Conservation (phyloP, 2,888 invertebrate species). For the Patella ulyssiponensis region DNA sequence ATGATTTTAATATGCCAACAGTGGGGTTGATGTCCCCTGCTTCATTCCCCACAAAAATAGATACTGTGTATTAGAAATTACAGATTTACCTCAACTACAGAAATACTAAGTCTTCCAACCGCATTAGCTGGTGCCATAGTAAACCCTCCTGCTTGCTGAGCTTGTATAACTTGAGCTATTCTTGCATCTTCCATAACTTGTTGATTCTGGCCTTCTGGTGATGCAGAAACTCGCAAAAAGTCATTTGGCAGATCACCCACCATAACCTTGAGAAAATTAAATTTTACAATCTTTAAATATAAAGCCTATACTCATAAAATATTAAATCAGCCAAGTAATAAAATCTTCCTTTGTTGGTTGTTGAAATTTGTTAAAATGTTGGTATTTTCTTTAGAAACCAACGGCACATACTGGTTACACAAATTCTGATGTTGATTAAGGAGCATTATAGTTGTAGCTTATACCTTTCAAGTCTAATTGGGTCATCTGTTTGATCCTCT, state of each 20-base stretch:
- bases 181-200: slow-evolving; percentile 82
- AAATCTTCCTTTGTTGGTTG: too few species aligned
- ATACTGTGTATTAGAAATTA: not conserved
- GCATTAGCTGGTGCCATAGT: slow-evolving; percentile 72
- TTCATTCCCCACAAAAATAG: not conserved
- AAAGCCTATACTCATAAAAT: too few species aligned
- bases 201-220: slow-evolving; percentile 76
- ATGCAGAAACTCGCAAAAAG: slow-evolving; percentile 77
- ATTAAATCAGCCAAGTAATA: too few species aligned
- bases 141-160: slow-evolving; percentile 64
- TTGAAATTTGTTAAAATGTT: too few species aligned
- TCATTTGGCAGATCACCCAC: slow-evolving; percentile 85
- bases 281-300: not conserved
- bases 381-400: too few species aligned
- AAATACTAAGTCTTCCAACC: slow-evolving; percentile 85
- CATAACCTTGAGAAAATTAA: slow-evolving; percentile 75
- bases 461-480: too few species aligned
- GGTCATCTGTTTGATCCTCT: too few species aligned
- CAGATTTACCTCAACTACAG: slow-evolving; percentile 81
- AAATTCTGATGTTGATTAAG: too few species aligned
- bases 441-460: too few species aligned
- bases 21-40: too few species aligned
- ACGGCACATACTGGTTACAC: too few species aligned
- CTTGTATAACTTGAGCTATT: slow-evolving; percentile 75
- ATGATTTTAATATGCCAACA: too few species aligned